Evolutionary conservation across 2,888 invertebrate genomes (phyloP).

Genomic region (Thymelicus acteon): DNA sequence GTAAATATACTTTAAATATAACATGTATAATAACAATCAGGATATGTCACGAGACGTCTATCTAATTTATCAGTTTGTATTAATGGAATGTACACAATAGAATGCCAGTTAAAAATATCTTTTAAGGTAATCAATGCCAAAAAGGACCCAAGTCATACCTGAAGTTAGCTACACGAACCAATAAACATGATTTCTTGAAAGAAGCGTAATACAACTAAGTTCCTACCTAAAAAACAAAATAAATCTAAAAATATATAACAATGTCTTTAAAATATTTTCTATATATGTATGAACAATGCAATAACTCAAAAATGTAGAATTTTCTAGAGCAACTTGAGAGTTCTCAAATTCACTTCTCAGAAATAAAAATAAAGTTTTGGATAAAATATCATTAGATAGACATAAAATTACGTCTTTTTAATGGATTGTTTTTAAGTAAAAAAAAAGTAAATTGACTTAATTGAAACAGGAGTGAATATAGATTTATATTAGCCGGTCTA

Average conservation of each 20-base stretch:
- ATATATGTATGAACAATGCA: not conserved
- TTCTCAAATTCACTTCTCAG: too few relatives aligned
- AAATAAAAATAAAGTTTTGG: too few relatives aligned
- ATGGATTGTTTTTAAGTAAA: not conserved
- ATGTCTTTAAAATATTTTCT: not conserved
- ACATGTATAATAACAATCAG: not conserved
- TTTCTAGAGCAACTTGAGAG: not conserved
- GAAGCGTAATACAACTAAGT: not conserved
- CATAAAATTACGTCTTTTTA: too few relatives aligned
- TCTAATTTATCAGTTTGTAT: too few relatives aligned
- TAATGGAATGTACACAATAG: conserved; percentile 4
- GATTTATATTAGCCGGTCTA: too few relatives aligned
- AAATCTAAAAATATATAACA: not conserved
- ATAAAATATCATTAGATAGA: too few relatives aligned
- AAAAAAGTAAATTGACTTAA: not conserved
- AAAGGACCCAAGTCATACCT: too few relatives aligned
- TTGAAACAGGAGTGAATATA: too few relatives aligned
- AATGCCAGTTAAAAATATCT: too few relatives aligned
- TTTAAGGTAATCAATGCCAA: too few relatives aligned
- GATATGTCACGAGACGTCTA: too few relatives aligned
- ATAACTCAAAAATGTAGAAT: not conserved
- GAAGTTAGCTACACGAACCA: not conserved
- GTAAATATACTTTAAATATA: conserved; percentile 20
- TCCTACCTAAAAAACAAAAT: not conserved
- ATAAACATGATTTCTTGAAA: not conserved